Evolutionary conservation across 2,888 invertebrate genomes (phyloP), one percentile per base, ranked within the genome.

Genomic region (Leptinotarsa tumamoca): DNA sequence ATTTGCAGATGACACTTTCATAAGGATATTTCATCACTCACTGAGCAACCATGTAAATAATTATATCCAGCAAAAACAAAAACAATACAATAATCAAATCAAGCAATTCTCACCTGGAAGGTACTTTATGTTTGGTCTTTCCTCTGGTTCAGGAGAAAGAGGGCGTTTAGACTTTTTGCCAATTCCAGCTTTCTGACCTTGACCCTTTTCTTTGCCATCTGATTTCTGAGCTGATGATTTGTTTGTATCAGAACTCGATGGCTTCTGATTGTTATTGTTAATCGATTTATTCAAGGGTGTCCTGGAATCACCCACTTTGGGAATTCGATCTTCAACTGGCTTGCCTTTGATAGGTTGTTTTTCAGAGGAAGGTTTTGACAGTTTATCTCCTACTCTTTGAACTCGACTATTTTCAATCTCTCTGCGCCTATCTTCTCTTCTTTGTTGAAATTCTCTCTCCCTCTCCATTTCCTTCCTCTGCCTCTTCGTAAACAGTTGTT

Each of bases 401-500:
- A 15, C 70, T 54, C 58, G 70, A 23, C 50, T 61, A 49, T 78
- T 79, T 54, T 73, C 68, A 3, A 76, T 56, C 5, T 79, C 73
- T 63, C 68, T 76, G 13, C 76, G 63, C 68, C 89, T 82, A 23
- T 85, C 86, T 67, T 90, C 89, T 68, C 89, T 89, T 71, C 90
- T 90, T 71, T 93, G 92, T 56, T 92, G 90, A 82, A 89, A 90
- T 66, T 93, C 94, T 86, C 92, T 91, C 81, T 95, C 94, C 82
- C 93, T 93, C 83, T 94, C 92, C 83, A 92, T 91, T 84, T 96
- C 95, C 66, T 90, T 90, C 84, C 92, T 95, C 84, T 97, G 96
- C 81, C 93, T 94, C 81, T 95, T 95, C 0, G 96, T 96, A 90
- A 96, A 92, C 15, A 93, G 90, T 63, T 95, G 90, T 80, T 95